phyloP scores from a whole-genome alignment of 2,797 vertebrate genomes.

The Lateolabrax maculatus region DNA sequence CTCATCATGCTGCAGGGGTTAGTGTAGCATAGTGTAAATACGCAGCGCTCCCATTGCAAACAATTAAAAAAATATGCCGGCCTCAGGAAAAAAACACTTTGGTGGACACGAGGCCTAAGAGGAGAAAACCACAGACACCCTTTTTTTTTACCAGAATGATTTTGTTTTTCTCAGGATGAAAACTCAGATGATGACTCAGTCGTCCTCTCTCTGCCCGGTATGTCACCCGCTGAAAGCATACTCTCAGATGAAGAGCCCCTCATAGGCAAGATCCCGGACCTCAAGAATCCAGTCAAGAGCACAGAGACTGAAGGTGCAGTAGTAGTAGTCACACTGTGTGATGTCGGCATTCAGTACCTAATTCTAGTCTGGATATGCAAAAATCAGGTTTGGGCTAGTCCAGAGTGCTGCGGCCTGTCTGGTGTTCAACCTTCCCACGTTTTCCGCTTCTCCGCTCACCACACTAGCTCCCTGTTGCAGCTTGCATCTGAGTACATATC shows the following conservation, averaged over 20 bases:
- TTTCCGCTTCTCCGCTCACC: not conserved
- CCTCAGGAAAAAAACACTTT: too few relatives aligned
- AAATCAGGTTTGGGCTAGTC: not conserved
- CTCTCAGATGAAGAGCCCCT: constrained; percentile 36
- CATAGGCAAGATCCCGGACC: constrained; percentile 28
- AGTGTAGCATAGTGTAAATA: too few relatives aligned
- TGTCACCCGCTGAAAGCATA: constrained; percentile 36
- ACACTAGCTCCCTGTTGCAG: not conserved
- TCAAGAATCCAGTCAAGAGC: constrained; percentile 23
- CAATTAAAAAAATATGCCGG: too few relatives aligned
- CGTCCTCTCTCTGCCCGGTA: constrained; percentile 11
- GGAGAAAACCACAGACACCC: rapidly evolving
- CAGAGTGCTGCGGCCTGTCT: not conserved
- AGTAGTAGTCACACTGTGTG: not conserved
- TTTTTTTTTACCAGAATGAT: not conserved
- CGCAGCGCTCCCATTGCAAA: too few relatives aligned
- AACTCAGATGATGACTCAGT: constrained; percentile 26
- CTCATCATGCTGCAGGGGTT: too few relatives aligned
- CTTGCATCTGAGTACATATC: not conserved
- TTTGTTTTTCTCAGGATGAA: constrained; percentile 53
- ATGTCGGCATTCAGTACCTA: not conserved
- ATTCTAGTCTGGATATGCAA: not conserved
- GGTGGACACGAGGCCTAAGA: too few relatives aligned
- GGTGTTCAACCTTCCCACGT: not conserved
- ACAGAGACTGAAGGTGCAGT: constrained; percentile 63